Evolutionary conservation across 2,888 invertebrate genomes (phyloP).

Genomic region (Spisula subtruncata): DNA sequence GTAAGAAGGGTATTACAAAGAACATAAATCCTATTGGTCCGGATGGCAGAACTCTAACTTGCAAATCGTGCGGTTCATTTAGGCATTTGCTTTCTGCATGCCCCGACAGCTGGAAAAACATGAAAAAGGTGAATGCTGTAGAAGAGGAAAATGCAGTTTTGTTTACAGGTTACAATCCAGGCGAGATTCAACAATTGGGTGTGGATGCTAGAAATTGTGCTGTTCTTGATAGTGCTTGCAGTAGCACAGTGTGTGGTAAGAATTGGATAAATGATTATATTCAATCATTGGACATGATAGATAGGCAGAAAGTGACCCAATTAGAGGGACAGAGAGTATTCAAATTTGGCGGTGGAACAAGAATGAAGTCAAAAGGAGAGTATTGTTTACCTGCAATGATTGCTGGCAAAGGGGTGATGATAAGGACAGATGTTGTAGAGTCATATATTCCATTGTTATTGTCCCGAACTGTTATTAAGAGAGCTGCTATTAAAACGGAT

Average conservation of each 20-base stretch:
- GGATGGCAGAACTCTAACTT: slow-evolving; percentile 55
- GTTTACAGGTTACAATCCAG: no score
- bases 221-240: slow-evolving; percentile 72
- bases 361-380: slow-evolving; percentile 46
- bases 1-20: background rate
- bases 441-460: slow-evolving; percentile 55
- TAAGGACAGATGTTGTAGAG: slow-evolving; percentile 62
- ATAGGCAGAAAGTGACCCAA: slow-evolving; percentile 3
- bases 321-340: slow-evolving; percentile 47
- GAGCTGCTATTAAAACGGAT: slow-evolving; percentile 58
- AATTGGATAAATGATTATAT: slow-evolving; percentile 59
- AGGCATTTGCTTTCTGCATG: slow-evolving; percentile 60
- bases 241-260: slow-evolving; percentile 69
- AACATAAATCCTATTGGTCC: slow-evolving; percentile 53
- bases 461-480: slow-evolving; percentile 55
- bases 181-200: no score
- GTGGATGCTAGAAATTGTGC: slow-evolving; percentile 60
- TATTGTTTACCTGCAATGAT: slow-evolving; percentile 33
- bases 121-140: slow-evolving; percentile 54
- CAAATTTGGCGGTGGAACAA: slow-evolving; percentile 58
- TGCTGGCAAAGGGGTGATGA: slow-evolving; percentile 47
- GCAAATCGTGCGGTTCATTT: slow-evolving; percentile 63
- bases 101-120: slow-evolving; percentile 67
- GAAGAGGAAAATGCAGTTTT: no score
- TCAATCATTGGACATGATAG: background rate